Percentiles rank a stretch among this genome's conserved stretches.
phyloP scores from a whole-genome alignment of 2,888 invertebrate genomes.

The Ptilodon capucinus region DNA sequence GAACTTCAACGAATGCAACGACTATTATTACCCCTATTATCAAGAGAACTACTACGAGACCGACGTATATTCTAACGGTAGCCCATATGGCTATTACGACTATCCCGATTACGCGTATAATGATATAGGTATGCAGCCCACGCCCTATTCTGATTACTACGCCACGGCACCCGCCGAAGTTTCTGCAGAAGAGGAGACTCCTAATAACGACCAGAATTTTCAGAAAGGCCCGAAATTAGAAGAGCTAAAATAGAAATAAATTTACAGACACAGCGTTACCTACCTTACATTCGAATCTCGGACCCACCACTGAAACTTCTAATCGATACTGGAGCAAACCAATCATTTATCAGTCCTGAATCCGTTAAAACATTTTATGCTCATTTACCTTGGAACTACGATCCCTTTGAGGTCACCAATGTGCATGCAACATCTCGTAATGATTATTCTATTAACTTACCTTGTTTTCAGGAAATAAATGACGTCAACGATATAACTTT shows the following conservation, averaged over 20 bases:
- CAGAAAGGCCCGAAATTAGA: too few relatives aligned
- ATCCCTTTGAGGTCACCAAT: slow-evolving; percentile 2
- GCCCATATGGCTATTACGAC: too few relatives aligned
- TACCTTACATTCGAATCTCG: slow-evolving; percentile 10
- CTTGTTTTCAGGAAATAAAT: slow-evolving; percentile 18
- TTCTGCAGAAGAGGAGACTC: too few relatives aligned
- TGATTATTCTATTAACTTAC: slow-evolving; percentile 32
- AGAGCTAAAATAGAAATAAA: slow-evolving; percentile 18
- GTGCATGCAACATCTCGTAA: slow-evolving; percentile 10
- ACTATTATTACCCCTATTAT: neutral
- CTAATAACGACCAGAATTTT: too few relatives aligned
- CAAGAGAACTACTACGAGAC: too few relatives aligned
- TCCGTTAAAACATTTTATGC: neutral
- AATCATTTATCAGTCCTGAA: too few relatives aligned
- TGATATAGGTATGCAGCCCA: too few relatives aligned
- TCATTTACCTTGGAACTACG: neutral
- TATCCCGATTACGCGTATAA: too few relatives aligned
- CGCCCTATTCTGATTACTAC: too few relatives aligned
- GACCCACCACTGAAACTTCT: slow-evolving; percentile 13
- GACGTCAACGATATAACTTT: slow-evolving; percentile 15
- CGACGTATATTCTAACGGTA: too few relatives aligned
- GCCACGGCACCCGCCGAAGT: too few relatives aligned
- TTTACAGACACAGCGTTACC: slow-evolving; percentile 10
- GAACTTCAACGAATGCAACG: slow-evolving; percentile 17
- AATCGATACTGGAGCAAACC: neutral